Base-by-base conservation (phyloP, 2,888 invertebrate genomes). In the Congeria kusceri region DNA sequence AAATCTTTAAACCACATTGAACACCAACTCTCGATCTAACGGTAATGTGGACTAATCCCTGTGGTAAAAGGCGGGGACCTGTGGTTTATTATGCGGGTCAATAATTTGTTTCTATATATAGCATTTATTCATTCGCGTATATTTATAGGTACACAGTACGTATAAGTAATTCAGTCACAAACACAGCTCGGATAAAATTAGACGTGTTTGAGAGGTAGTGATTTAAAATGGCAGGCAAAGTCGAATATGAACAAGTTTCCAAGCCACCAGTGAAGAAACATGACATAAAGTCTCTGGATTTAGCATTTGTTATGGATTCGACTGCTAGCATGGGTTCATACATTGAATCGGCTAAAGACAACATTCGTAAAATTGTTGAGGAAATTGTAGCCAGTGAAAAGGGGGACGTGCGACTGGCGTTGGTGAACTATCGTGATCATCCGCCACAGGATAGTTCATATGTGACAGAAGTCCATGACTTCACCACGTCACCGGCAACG, bases 291-390 rank as follows among this genome's bases (percentile, higher is more conserved):
- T 57, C 87, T 13, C 77, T 92, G 65, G 92, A 92, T 80, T 76
- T 92, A 75, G 92, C 88, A 0, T 92, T 92, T 70, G 91, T 89
- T 66, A 90, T 92, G 91, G 92, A 92, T 72, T 90, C 90, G 77
- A 91, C 91, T 0, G 90, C 90, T 5, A 91, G 91, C 76, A 92
- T 92, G 92, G 86, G 89, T 0, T 85, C 86, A 3, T 92, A 92
- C 73, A 92, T 92, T 25, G 53, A 86, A 9, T 84, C 86, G 20
- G 91, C 91, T 1, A 75, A 84, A 56, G 72, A 90, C 59, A 91
- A 88, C 77, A 91, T 92, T 63, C 83, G 89, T 23, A 82, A 77
- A 46, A 92, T 92, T 69, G 90, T 89, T 9, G 90, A 92, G 58
- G 86, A 89, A 49, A 91, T 92, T 44, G 89, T 91, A 7, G 83